Evolutionary conservation across 2,113 vertebrate species (phyloP).

Genomic region (Toxotes jaculatrix): DNA sequence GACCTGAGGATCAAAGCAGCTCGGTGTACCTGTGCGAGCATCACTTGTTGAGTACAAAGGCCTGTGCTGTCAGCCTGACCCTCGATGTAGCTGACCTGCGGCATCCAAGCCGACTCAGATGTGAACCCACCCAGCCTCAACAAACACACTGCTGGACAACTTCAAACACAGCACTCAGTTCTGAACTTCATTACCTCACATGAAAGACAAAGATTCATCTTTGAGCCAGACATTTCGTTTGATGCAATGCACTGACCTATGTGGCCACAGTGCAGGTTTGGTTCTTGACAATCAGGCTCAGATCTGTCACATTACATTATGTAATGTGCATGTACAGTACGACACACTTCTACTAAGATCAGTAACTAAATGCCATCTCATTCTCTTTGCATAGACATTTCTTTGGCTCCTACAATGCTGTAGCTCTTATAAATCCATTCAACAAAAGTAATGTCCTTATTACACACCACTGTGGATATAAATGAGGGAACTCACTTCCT

Average conservation of each 20-base stretch:
- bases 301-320: slow-evolving; percentile 25
- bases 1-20: slow-evolving; percentile 74
- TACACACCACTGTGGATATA: not conserved
- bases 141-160: slow-evolving; percentile 68
- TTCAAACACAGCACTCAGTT: slow-evolving; percentile 66
- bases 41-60: slow-evolving; percentile 75
- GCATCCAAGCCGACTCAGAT: slow-evolving; percentile 41
- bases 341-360: not conserved
- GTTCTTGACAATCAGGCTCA: not conserved
- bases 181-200: slow-evolving; percentile 77
- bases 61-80: slow-evolving; percentile 53
- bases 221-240: slow-evolving; percentile 59
- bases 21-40: slow-evolving; percentile 61
- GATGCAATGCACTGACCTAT: slow-evolving; percentile 71
- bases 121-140: slow-evolving; percentile 61
- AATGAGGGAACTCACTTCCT: not conserved
- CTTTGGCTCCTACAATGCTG: not conserved
- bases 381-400: not conserved
- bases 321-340: too few species aligned
- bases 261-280: slow-evolving; percentile 24
- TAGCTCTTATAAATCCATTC: not conserved
- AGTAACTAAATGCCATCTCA: not conserved
- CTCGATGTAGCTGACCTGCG: slow-evolving; percentile 53
- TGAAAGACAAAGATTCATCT: slow-evolving; percentile 71
- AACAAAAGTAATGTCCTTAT: slow-evolving; percentile 3